Evolutionary conservation across 2,888 invertebrate species (phyloP), one percentile per base, ranked within the genome.

Genomic region (Choreutis nemorana): DNA sequence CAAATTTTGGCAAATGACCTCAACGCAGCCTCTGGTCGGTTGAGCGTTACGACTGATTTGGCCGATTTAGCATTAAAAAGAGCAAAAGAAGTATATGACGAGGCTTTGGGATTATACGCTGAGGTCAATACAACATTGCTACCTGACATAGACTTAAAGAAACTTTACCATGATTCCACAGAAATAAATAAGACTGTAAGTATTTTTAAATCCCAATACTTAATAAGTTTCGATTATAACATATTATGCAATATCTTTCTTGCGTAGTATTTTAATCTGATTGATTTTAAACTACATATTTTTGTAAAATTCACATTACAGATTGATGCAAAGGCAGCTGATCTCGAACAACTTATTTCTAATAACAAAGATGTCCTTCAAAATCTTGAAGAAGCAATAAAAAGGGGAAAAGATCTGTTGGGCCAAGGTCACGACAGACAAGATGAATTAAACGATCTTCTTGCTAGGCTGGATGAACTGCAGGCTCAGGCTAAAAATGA

Each of bases 401-500:
- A 53, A 1, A 67, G 85, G 23, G 90, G 91, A 0, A 83, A 86
- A 11, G 80, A 87, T 14, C 72, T 95, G 9, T 63, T 92, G n/a
- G 78, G 83, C 2, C 79, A 82, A 28, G 83, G 81, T 1, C 70
- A 65, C 22, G 63, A 70, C 11, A 44, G 72, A 42, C 94, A 95
- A 55, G 85, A 88, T 48, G 84, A 86, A 31, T 84, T 93, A 2
- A 90, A 91, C 45, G 89, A 90, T 37, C 79, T 95, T 6, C 60
- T 95, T 31, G 87, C 88, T 0, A 89, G 90, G 36, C 86, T 94
- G 4, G 90, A 92, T 49, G 84, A 84, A 12, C 85, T 89, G 0
- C 84, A 87, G 29, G 87, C 82, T 3, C 87, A 85, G 48, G 96
- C 96, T 0, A 85, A 85, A 32, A 86, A 89, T 29, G 96, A 97